Base-by-base conservation (phyloP, 2,113 vertebrate genomes). In the Spheniscus mendiculus region DNA sequence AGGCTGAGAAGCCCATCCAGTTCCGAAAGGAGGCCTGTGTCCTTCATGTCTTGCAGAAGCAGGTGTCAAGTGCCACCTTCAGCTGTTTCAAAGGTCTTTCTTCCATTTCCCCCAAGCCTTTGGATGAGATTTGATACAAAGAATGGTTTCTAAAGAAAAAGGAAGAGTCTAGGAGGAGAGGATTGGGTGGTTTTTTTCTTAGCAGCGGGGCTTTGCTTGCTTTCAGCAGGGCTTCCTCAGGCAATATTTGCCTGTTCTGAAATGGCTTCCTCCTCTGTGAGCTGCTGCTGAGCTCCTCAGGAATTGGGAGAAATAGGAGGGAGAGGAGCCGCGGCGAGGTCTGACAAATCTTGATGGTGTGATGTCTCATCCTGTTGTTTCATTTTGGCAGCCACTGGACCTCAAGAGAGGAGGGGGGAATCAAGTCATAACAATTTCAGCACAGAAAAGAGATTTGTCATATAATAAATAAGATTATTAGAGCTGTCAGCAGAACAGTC, bases 401-500 rank as follows among this genome's bases (percentile, higher is more conserved):
- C 82, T 92, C 87, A 71, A 85, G 93, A 81, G 62, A 38, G 20
- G 4, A 17, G 12, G 27, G 77, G 69, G 74, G 62, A 93, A 89
- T 55, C 73, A 25, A 94, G 63, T 76, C 36, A 36, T 53, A 59
- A 63, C 83, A 61, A 77, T 96, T 96, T 91, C 15, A 1, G 36
- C 29, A 15, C 9, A 1, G 67, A 63, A 72, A 87, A 91, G 42
- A 93, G 61, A 91, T 95, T 93, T 97, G 58, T 96, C 87, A 88
- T 95, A 69, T 87, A 96, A 97, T 91, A 96, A 90, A 81, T 89
- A 89, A 80, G 59, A 76, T 91, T 93, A 93, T 94, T 96, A 69
- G 94, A 90, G 86, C 50, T 97, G 71, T 89, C 76, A 96, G 82
- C 83, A 95, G 90, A 79, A 86, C 32, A 69, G n/a, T 49, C 38